Percentiles rank a stretch among this genome's conserved stretches.
phyloP scores from a whole-genome alignment of 2,797 vertebrate species.

The Pitangus sulphuratus region DNA sequence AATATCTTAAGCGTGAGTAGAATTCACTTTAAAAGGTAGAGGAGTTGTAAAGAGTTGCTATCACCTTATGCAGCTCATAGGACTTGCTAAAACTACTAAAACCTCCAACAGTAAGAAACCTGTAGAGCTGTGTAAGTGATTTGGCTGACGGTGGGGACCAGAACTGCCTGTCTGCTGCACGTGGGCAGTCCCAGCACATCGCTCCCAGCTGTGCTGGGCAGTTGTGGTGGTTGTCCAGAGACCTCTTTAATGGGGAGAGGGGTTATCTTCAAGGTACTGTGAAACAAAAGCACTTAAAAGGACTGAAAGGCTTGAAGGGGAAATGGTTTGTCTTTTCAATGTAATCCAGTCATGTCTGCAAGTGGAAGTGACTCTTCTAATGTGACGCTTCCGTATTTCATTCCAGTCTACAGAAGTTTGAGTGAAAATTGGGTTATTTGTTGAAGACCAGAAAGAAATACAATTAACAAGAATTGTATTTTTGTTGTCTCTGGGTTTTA shows the following conservation, averaged over 20 bases:
- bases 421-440: not conserved
- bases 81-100: not conserved
- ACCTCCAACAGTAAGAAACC: not conserved
- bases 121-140: not conserved
- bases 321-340: not conserved
- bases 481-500: not conserved
- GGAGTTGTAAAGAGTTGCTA: not conserved
- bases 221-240: not conserved
- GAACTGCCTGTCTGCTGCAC: not conserved
- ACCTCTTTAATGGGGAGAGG: not conserved
- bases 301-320: not conserved
- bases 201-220: not conserved
- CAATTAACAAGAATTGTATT: not conserved
- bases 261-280: not conserved
- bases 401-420: not conserved
- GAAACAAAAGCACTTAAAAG: not conserved
- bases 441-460: not conserved
- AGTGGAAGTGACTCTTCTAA: not conserved
- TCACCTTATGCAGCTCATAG: not conserved
- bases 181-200: not conserved
- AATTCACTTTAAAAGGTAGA: not conserved
- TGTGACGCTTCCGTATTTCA: not conserved
- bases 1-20: not conserved
- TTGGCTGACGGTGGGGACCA: not conserved
- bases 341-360: not conserved